Percentiles rank a stretch among this genome's conserved stretches.
phyloP scores from a whole-genome alignment of 2,113 vertebrate genomes.

The Taurulus bubalis region DNA sequence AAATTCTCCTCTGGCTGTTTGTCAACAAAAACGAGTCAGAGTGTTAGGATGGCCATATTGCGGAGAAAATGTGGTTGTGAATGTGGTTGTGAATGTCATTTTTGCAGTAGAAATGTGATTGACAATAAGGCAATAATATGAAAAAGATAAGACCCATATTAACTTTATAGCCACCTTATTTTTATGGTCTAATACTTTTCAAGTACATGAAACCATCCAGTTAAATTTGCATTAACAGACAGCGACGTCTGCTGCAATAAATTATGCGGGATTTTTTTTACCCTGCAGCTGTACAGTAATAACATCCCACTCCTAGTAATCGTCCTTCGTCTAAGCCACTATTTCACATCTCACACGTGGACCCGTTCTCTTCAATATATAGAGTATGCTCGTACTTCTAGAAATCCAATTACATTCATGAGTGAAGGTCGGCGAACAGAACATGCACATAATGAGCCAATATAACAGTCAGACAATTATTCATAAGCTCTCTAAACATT shows the following conservation, averaged over 20 bases:
- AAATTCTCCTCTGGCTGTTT: not conserved
- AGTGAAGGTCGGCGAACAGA: constrained; percentile 40
- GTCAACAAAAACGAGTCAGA: too few species aligned
- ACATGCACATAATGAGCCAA: constrained; percentile 33
- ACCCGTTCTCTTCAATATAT: constrained; percentile 31
- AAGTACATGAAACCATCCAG: not conserved
- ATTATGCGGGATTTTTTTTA: not conserved
- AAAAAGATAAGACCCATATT: not conserved
- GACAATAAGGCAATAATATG: not conserved
- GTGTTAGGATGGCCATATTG: too few species aligned
- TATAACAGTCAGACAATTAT: constrained; percentile 19
- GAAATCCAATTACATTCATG: constrained; percentile 68
- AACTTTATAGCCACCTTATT: not conserved
- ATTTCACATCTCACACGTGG: constrained; percentile 22
- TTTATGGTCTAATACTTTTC: not conserved
- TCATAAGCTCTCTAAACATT: constrained; percentile 37
- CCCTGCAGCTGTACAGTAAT: not conserved
- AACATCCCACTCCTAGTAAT: not conserved
- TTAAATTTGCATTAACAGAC: constrained; percentile 20
- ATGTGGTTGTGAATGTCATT: not conserved
- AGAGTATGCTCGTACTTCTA: constrained; percentile 18
- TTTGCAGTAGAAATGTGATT: not conserved
- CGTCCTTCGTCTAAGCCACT: constrained; percentile 3
- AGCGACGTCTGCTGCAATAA: not conserved
- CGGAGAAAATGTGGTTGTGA: not conserved